Evolutionary conservation across 2,113 vertebrate species (phyloP), one percentile per base, ranked within the genome.

Genomic region (Leptosomus discolor): DNA sequence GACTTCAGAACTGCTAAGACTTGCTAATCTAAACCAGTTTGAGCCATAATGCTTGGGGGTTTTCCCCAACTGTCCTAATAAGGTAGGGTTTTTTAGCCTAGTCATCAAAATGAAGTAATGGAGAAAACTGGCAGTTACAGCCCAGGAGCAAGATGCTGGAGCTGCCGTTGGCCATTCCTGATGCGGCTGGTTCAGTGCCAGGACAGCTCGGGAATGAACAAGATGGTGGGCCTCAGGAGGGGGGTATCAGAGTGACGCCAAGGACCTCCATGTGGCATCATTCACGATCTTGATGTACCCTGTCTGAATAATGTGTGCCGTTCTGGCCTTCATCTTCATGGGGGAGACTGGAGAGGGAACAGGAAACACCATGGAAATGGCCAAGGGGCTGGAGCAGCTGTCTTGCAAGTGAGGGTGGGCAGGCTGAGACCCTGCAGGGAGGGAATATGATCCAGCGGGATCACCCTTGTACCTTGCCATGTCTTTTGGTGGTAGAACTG

Each of bases 161-260:
- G 83, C 70, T 73, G 68, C 13, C 3, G 3, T n/a, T 71, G 57
- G 50, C 34, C 0, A 0, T 45, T 78, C 56, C 39, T 1, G 1
- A 16, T 12, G 32, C 1, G 1, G 23, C 15, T 9, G 14, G 36
- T 36, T 51, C 22, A 5, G 73, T 27, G 51, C 71, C 8, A 1
- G 18, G 43, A 23, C 10, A 14, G 41, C 61, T 39, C 1, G 1
- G 8, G 5, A n/a, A 34, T 39, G 50, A 39, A 15, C 8, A n/a
- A 43, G 34, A 8, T 2, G 1, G 6, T 23, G 84, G 16, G 17
- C 22, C 24, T 46, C 1, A 5, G 48, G 19, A 34, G 14, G 13
- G 20, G 23, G n/a, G 3, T 69, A 8, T 27, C 3, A 13, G 37
- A 15, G 20, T 34, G 41, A 41, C 1, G 2, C 30, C 3, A 4